Percentiles rank a stretch among this genome's conserved stretches.
Conservation (phyloP, 2,797 vertebrate genomes). For the Sorex maritimensis region DNA sequence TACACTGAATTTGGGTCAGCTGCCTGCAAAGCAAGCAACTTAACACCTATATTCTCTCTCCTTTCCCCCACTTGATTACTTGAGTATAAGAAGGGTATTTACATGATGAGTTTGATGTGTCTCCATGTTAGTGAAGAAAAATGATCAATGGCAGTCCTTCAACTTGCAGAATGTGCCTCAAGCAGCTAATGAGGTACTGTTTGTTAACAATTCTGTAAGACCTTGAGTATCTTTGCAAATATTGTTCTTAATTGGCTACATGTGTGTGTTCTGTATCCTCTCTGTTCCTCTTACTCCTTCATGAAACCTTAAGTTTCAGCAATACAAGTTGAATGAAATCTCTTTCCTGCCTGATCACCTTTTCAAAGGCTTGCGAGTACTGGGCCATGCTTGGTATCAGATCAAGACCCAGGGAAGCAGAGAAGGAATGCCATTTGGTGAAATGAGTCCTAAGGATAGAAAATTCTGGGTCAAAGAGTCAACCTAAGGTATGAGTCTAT, state of each 20-base stretch:
- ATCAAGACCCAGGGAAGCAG: background rate
- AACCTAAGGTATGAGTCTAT: background rate
- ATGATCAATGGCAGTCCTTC: background rate
- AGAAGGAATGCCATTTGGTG: fast-evolving
- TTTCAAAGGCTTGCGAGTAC: background rate
- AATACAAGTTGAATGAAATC: background rate
- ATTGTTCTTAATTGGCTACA: background rate
- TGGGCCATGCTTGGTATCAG: background rate
- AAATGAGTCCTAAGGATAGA: background rate
- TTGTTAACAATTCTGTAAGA: background rate
- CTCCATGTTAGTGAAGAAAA: background rate
- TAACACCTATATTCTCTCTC: too few species aligned
- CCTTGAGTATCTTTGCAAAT: background rate
- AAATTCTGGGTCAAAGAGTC: background rate
- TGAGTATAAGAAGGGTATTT: background rate
- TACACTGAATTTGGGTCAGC: too few species aligned
- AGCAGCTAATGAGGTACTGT: fast-evolving
- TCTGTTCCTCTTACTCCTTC: background rate
- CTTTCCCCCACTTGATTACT: background rate
- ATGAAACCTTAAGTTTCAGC: background rate
- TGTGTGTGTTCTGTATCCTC: background rate
- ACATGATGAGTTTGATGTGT: background rate
- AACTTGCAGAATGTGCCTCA: background rate
- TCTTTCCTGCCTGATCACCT: background rate
- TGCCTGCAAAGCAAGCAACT: too few species aligned